Percentiles rank a stretch among this genome's conserved stretches.
Evolutionary conservation across 1,140 invertebrate species (phyloP).

Genomic region (Hycleus phaleratus): DNA sequence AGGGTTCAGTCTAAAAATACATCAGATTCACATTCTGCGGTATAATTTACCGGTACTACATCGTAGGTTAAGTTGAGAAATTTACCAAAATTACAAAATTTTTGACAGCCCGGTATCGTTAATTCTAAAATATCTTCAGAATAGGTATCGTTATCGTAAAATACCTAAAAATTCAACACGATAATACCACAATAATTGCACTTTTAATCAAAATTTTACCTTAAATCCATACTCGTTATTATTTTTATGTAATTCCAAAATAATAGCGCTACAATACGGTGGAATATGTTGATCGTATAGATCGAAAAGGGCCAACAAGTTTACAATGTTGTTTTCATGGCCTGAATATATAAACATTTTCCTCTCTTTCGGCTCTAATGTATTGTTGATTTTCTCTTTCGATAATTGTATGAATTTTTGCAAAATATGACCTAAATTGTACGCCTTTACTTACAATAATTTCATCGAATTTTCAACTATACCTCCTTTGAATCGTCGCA

Average conservation of each 20-base stretch:
- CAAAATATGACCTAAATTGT: slow-evolving; percentile 14
- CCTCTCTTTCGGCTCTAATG: neutral
- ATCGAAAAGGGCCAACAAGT: slow-evolving; percentile 49
- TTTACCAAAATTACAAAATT: no score
- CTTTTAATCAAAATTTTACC: slow-evolving; percentile 31
- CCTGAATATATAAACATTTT: slow-evolving; percentile 52
- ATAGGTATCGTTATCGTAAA: neutral
- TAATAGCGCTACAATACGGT: slow-evolving; percentile 34
- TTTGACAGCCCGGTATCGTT: no score
- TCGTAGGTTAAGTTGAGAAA: neutral
- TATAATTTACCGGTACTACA: neutral
- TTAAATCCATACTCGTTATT: slow-evolving; percentile 18
- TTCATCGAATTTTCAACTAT: neutral
- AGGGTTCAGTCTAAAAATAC: neutral
- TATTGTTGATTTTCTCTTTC: no score
- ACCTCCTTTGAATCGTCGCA: slow-evolving; percentile 35
- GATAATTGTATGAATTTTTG: no score
- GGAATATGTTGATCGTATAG: slow-evolving; percentile 48
- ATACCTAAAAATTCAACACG: neutral
- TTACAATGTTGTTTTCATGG: slow-evolving; percentile 63
- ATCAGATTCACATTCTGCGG: neutral
- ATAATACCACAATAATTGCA: neutral
- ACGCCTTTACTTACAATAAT: neutral
- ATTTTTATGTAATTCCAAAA: slow-evolving; percentile 33
- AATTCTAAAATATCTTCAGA: no score